Evolutionary conservation across 2,797 vertebrate genomes (phyloP).

Genomic region (Halcyon smyrnensis): DNA sequence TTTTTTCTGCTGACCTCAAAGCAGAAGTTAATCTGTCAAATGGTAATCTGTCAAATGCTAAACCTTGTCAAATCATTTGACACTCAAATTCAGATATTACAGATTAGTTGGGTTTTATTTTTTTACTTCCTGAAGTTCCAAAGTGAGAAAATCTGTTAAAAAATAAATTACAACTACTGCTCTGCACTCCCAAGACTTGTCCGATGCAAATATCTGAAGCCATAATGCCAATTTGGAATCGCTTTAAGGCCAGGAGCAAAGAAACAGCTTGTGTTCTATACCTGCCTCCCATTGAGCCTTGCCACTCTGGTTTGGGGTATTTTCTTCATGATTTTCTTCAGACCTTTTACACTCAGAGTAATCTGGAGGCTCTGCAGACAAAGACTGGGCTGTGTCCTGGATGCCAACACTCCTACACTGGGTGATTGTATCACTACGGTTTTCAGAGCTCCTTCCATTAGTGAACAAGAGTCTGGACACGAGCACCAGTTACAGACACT

Average conservation of each 20-base stretch:
- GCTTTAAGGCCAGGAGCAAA: neutral
- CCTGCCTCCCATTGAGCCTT: neutral
- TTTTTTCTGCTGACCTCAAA: neutral
- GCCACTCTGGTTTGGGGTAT: neutral
- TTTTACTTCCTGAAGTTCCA: neutral
- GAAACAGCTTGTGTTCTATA: neutral
- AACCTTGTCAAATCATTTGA: neutral
- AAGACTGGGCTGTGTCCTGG: neutral
- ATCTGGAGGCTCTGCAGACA: neutral
- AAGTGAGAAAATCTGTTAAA: neutral
- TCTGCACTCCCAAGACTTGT: neutral
- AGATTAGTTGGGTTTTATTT: neutral
- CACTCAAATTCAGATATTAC: neutral
- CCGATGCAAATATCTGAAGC: neutral
- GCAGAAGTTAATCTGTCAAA: neutral
- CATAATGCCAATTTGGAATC: neutral
- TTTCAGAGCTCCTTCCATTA: neutral
- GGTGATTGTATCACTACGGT: neutral
- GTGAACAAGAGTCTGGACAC: neutral
- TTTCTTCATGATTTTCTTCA: neutral
- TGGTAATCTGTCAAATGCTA: neutral
- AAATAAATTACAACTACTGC: neutral
- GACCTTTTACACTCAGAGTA: neutral
- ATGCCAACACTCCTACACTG: neutral
- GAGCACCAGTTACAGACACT: neutral